These are phyloP conservation scores for Schizaphis graminum DNA, from an alignment of 2,888 invertebrate genomes.

Conservation along the genomic window DNA sequence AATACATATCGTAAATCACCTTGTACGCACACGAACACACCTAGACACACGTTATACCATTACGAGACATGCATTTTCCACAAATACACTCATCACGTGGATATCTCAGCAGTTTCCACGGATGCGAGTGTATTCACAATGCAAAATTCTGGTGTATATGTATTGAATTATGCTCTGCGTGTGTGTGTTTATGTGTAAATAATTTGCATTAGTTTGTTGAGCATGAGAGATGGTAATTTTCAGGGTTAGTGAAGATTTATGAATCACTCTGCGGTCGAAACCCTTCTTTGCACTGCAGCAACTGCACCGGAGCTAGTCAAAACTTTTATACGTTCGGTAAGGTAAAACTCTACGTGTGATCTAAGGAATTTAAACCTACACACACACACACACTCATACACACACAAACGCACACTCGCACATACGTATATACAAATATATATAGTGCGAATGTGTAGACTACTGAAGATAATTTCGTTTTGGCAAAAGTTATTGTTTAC, in stretches of 20 bases:
- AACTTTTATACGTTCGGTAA: slow-evolving; percentile 30
- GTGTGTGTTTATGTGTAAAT: neutral
- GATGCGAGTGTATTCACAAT: neutral
- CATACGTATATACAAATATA: neutral
- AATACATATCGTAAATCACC: slow-evolving; percentile 32
- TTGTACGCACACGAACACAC: neutral
- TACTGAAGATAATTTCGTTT: slow-evolving; percentile 43
- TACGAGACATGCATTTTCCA: neutral
- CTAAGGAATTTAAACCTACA: neutral
- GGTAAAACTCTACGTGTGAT: neutral
- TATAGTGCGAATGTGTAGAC: neutral
- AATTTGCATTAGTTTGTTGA: slow-evolving; percentile 51
- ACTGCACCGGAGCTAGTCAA: slow-evolving; percentile 32
- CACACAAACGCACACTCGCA: too few relatives aligned
- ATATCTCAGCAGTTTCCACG: neutral
- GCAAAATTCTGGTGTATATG: neutral
- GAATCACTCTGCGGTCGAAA: slow-evolving; percentile 34
- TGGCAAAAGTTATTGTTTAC: slow-evolving; percentile 10
- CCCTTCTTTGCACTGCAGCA: neutral
- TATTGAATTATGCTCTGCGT: neutral
- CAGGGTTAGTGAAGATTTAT: slow-evolving; percentile 40
- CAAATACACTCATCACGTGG: neutral
- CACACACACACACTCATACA: neutral
- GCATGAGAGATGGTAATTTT: neutral
- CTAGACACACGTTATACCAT: neutral